Evolutionary conservation across 2,888 invertebrate genomes (phyloP), one percentile per base, ranked within the genome.

Genomic region (Tipula vernalis): DNA sequence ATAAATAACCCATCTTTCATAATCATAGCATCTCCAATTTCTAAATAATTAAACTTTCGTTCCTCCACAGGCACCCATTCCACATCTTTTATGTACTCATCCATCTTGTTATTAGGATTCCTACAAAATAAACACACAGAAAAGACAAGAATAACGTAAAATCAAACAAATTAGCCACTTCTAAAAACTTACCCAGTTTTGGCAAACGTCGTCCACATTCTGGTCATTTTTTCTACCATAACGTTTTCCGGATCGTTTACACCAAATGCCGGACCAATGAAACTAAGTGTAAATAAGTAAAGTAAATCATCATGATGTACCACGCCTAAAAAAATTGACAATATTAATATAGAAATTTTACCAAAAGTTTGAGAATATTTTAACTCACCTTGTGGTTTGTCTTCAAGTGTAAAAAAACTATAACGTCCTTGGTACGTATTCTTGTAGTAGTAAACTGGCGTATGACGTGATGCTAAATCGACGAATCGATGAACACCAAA

Each of bases 371-470:
- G 41, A 57, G 28, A 8, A 28, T 28, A 28, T 28, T 28, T 28
- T 28, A 28, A 86, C 89, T 89, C 89, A 92, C 94, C 93, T 71
- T 91, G 91, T 8, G 93, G 93, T 87, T 91, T 92, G 47, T 91
- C 91, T 28, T 93, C 93, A 86, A 91, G 91, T 0, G 93, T 92
- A 51, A 92, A 92, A 88, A 93, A 92, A 89, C 94, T 94, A 88
- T 92, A 93, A 88, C 93, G 91, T 2, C 95, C 95, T 89, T 94
- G 92, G 89, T 94, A 95, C 8, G 92, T 91, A 89, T 95, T 94
- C 85, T 93, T 91, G 89, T 94, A 94, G 89, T 94, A 94, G 90
- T 93, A 95, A 2, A 95, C 93, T 12, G 91, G 91, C 0, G 93
- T 94, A 44, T 93, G 91, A 5, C 93, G 91, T 0, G 94, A 92